Conservation (phyloP, 2,888 invertebrate species). For the Prosapia bicincta region DNA sequence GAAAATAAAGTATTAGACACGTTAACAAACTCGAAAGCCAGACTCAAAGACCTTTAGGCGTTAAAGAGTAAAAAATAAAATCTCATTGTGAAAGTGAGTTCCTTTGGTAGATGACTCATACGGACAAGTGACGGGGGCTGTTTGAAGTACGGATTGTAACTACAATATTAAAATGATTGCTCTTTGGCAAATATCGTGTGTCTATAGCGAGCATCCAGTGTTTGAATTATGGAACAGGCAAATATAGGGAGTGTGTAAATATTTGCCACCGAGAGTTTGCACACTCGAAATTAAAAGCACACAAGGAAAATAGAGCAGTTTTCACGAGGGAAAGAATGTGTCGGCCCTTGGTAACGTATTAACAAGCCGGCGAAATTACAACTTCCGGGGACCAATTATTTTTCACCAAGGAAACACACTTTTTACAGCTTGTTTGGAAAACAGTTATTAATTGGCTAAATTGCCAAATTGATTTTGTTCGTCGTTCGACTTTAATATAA, state of each 20-base stretch:
- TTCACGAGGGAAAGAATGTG: slow-evolving; percentile 33
- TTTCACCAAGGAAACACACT: neutral
- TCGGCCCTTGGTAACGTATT: slow-evolving; percentile 23
- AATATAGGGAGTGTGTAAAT: slow-evolving; percentile 58
- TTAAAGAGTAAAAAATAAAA: neutral
- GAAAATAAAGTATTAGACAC: no score
- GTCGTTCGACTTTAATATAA: neutral
- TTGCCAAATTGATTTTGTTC: neutral
- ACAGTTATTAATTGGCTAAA: neutral
- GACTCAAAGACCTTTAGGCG: neutral
- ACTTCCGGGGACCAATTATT: neutral
- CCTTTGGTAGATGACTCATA: neutral
- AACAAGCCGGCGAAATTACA: neutral
- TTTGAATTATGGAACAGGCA: slow-evolving; percentile 62
- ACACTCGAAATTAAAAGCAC: slow-evolving; percentile 63
- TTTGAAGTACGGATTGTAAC: slow-evolving; percentile 40
- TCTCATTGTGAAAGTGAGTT: neutral
- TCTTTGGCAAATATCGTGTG: slow-evolving; percentile 60
- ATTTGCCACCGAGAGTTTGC: slow-evolving; percentile 52
- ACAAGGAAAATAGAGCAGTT: slow-evolving; percentile 60
- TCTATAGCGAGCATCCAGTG: slow-evolving; percentile 42
- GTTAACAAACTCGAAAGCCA: neutral
- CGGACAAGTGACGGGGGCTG: slow-evolving; percentile 23
- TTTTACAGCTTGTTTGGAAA: neutral
- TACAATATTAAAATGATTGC: slow-evolving; percentile 61